Percentiles rank a stretch among this genome's conserved stretches.
Conservation (phyloP, 2,888 invertebrate species). For the Spodoptera exigua region DNA sequence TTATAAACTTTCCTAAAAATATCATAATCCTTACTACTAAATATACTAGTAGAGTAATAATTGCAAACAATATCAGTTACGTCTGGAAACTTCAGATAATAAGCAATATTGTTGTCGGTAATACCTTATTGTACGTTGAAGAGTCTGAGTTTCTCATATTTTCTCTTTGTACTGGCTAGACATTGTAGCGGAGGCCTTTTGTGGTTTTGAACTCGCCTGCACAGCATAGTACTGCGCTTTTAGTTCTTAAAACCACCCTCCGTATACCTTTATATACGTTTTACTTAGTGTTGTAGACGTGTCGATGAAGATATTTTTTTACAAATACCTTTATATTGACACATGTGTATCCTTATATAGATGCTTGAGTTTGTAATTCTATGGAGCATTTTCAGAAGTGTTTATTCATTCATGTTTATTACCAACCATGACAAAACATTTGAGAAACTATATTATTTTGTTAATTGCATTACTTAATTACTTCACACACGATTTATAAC, state of each 20-base stretch:
- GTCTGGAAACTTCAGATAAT: constrained; percentile 28
- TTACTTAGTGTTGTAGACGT: constrained; percentile 37
- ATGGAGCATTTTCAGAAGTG: no score
- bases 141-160: constrained; percentile 63
- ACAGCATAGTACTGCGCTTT: constrained; percentile 78
- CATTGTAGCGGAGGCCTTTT: constrained; percentile 80
- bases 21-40: no score
- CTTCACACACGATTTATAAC: no score
- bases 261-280: constrained; percentile 32
- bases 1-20: no score
- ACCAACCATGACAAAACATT: no score
- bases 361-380: no score
- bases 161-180: constrained; percentile 68
- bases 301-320: constrained; percentile 5
- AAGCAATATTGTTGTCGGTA: constrained; percentile 38
- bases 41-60: no score
- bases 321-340: neutral
- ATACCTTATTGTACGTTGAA: constrained; percentile 48
- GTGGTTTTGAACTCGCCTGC: constrained; percentile 75
- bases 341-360: neutral
- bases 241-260: constrained; percentile 81
- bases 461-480: no score
- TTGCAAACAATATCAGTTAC: neutral
- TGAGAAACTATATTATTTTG: no score
- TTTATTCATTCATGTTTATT: no score